Base-by-base conservation (phyloP, 2,113 vertebrate species). In the Notothenia rossii region DNA sequence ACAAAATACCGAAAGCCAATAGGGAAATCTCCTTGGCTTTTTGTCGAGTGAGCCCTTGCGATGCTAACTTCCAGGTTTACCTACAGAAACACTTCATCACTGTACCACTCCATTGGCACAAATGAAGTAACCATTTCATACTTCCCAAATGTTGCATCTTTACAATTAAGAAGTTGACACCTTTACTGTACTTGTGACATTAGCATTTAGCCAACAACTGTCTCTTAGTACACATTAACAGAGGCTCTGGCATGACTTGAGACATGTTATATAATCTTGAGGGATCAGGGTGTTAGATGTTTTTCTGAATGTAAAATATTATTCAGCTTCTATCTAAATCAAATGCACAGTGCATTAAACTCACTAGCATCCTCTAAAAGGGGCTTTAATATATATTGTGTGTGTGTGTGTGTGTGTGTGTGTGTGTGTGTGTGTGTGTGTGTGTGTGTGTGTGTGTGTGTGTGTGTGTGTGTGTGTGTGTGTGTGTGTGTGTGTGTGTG, bases 401-500 rank as follows among this genome's bases (percentile, higher is more conserved):
- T n/a, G n/a, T 72, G n/a, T n/a, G n/a, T n/a, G n/a, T n/a, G n/a
- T n/a, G n/a, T n/a, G n/a, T n/a, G 62, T 72, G 51, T 36, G 36
- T 36, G 36, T 36, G 36, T 36, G 36, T 36, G 36, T 36, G 36
- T 43, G 48, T 36, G 17, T 25, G 2, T 79, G 46, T 65, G 53
- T 54, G 50, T 69, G 33, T 72, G 69, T 72, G 58, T 36, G 46
- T 61, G 56, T 65, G 43, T 65, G 50, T 25, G 17, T 75, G 61
- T 76, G 61, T 78, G 67, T 51, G 55, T 46, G 36, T 85, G 83
- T 87, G 5, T 40, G 36, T 40, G 58, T 65, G 43, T 65, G 50
- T 25, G 17, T 75, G 61, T 76, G 61, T 78, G 67, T 51, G 55
- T 46, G 36, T 85, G 83, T 88, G 58, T 65, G 43, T 65, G 50